Conservation (phyloP, 1,140 invertebrate species). For the Heliconius melpomene region DNA sequence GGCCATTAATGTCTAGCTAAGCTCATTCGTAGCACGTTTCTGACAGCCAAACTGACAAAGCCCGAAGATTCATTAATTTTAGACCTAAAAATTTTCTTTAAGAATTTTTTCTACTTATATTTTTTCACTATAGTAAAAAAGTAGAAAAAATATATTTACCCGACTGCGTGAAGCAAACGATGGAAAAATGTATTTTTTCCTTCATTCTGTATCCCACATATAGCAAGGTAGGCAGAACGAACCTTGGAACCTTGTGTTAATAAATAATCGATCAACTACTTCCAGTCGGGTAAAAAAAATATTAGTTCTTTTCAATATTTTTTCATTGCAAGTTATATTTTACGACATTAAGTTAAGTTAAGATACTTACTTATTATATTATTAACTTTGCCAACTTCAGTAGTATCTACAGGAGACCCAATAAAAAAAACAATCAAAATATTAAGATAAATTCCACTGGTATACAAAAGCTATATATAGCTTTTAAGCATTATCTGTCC, state of each 20-base stretch:
- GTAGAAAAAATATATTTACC: neutral
- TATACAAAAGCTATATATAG: neutral
- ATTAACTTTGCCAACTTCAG: too few species aligned
- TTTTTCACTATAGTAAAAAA: neutral
- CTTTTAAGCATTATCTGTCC: neutral
- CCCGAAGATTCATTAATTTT: slow-evolving; percentile 6
- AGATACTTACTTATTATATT: too few species aligned
- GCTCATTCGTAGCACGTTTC: slow-evolving; percentile 1
- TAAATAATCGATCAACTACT: too few species aligned
- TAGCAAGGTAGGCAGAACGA: too few species aligned
- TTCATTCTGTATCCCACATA: too few species aligned
- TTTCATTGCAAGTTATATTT: neutral
- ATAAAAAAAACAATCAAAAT: neutral
- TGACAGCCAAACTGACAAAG: slow-evolving; percentile 1
- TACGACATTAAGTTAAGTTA: too few species aligned
- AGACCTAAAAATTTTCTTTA: neutral
- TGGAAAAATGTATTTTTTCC: too few species aligned
- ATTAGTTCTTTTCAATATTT: neutral
- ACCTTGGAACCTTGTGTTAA: too few species aligned
- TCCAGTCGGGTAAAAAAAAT: too few species aligned
- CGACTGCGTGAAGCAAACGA: too few species aligned
- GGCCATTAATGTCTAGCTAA: neutral
- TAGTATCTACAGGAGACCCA: too few species aligned
- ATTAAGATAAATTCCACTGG: neutral
- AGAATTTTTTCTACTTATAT: neutral